Base-by-base conservation (phyloP, 2,113 vertebrate species). In the Dipodomys spectabilis region DNA sequence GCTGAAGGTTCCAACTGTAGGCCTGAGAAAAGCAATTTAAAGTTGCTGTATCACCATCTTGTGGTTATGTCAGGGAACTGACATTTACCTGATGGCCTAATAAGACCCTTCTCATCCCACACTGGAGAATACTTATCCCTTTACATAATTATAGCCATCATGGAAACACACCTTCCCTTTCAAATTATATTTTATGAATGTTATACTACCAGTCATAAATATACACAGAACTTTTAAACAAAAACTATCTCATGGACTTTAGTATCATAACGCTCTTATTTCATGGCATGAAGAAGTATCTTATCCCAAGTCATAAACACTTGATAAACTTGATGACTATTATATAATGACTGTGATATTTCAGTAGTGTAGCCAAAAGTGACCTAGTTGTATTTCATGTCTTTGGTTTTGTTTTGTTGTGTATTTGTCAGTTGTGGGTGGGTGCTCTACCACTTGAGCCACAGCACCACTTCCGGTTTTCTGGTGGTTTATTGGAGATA, bases 41-140 rank as follows among this genome's bases (percentile, higher is more conserved):
- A 82, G 53, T 86, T 30, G 91, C 69, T 94, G 10, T 44, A 71
- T 93, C 92, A 93, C 81, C 96, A 95, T 64, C 95, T 87, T 87
- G 94, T 96, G 96, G 94, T 74, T 68, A 90, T 82, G 7, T 82
- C 45, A 75, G 69, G 39, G 15, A 96, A 92, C 27, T 73, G 44
- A 92, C 39, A 96, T 82, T 95, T 88, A 35, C 39, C 9, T 64
- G 9, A 53, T 57, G 83, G 64, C 20, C 78, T 72, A 80, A 86
- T 92, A 87, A 12, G 92, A 81, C 68, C 4, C 68, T 8, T 25
- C 11, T 28, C 11, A 12, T 13, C 67, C 27, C 10, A n/a, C 5
- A 62, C 78, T 81, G 30, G 28, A 88, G 32, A 94, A 30, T 60
- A 83, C 10, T 45, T 57, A 80, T 39, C 5, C 30, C 53, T 80